These are phyloP conservation scores for Panthera uncia DNA, from an alignment of 2,113 vertebrate genomes.

Conservation along the genomic window DNA sequence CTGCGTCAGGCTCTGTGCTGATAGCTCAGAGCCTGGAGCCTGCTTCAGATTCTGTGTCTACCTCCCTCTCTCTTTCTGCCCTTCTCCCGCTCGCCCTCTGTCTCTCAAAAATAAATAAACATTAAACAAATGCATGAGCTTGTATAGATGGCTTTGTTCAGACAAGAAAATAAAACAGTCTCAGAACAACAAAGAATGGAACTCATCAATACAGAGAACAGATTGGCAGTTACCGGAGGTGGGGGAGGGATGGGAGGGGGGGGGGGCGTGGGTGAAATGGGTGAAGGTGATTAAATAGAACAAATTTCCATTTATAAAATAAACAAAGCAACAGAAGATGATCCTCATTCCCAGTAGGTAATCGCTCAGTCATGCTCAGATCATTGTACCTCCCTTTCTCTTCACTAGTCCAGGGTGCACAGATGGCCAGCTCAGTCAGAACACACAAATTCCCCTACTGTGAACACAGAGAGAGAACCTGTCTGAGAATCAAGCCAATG, in stretches of 20 bases:
- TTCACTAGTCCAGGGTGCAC: background rate
- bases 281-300: background rate
- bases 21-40: too few relatives aligned
- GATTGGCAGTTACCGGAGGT: background rate
- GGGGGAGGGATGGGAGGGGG: background rate
- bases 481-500: background rate
- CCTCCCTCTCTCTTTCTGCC: too few relatives aligned
- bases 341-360: background rate
- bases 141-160: background rate
- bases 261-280: background rate
- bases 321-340: background rate
- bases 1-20: too few relatives aligned
- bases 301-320: background rate
- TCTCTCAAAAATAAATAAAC: too few relatives aligned
- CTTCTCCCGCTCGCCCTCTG: too few relatives aligned
- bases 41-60: too few relatives aligned
- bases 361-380: background rate
- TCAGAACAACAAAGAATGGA: background rate
- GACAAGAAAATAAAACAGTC: background rate
- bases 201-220: background rate
- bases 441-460: fast-evolving
- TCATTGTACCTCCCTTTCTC: too few relatives aligned
- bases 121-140: background rate
- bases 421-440: too few relatives aligned
- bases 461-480: background rate